Base-by-base conservation (phyloP, 2,888 invertebrate genomes). In the Oligia fasciuncula region DNA sequence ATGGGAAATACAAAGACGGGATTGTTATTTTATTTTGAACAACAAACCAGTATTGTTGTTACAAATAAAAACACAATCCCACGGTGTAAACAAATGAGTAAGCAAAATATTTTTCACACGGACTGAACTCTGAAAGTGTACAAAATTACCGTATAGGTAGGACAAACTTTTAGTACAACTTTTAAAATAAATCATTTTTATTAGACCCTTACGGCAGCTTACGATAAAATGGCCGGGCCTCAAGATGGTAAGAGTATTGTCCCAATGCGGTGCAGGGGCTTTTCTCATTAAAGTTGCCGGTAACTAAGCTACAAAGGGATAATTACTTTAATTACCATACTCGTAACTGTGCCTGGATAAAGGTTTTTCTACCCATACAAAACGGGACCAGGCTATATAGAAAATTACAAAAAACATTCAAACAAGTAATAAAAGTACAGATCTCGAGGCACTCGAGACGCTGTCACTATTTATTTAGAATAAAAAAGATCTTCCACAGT, bases 161-260 rank as follows among this genome's bases (percentile, higher is more conserved):
- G 43, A 77, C 43, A 69, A 77, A 83, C 75, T 83, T 81, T 76
- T 63, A 76, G 51, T 51, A 51, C 29, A 83, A 85, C 78, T 89
- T 87, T 85, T 73, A 73, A 80, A 85, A 85, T 89, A 80, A 89
- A 89, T 88, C 81, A 83, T 87, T 86, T 87, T 88, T 89, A 88
- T 88, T 77, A 70, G 75, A 49, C 85, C 84, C 86, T 84, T 79
- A 76, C 43, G 84, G 76, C 84, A 72, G 72, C 75, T 81, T 81
- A 82, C 73, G 80, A 83, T 81, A 85, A 83, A 87, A 86, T 75
- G 70, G 68, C 69, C 49, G 43, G 23, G 83, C 49, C 73, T 84
- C 72, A 83, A 82, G 83, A 83, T 67, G 57, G 74, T 62, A 75
- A 77, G 68, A 83, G 69, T 84, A 79, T 81, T 84, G 80, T 80